phyloP scores from a whole-genome alignment of 2,113 vertebrate genomes.

The Turdus rufiventris region DNA sequence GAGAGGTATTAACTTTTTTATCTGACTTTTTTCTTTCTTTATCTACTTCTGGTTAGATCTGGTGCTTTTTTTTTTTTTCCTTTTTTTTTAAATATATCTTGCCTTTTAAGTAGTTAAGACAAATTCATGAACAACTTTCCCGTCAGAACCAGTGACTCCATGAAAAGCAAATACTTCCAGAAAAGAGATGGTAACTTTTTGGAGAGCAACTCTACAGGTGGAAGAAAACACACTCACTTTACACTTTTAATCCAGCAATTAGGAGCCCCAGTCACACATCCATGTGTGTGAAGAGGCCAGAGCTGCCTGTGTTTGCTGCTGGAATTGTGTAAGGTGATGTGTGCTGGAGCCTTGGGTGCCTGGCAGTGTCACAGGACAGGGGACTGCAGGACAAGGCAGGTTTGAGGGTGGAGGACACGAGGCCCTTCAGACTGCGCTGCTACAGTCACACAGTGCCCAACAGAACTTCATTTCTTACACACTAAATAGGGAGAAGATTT shows the following conservation, averaged over 20 bases:
- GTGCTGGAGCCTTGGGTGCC: not conserved
- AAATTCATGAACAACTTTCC: not conserved
- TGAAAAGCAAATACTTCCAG: not conserved
- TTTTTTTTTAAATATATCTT: not conserved
- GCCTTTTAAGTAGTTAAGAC: not conserved
- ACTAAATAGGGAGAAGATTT: not conserved
- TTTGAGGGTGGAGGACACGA: not conserved
- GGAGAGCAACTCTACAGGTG: not conserved
- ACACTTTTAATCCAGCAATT: not conserved
- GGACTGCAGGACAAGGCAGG: not conserved
- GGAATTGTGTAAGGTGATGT: not conserved
- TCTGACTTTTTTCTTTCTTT: not conserved
- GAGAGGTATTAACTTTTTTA: not conserved
- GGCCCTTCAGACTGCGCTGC: not conserved
- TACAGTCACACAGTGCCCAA: not conserved
- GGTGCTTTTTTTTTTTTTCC: not conserved
- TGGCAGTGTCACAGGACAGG: not conserved
- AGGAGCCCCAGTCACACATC: accelerated
- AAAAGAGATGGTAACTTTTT: not conserved
- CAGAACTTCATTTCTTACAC: not conserved
- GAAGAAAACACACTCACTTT: not conserved
- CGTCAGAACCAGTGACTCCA: not conserved
- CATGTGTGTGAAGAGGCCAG: not conserved
- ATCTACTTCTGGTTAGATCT: not conserved
- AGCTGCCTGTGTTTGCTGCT: not conserved